Evolutionary conservation across 2,888 invertebrate species (phyloP).

Genomic region (Notocelia uddmanniana): DNA sequence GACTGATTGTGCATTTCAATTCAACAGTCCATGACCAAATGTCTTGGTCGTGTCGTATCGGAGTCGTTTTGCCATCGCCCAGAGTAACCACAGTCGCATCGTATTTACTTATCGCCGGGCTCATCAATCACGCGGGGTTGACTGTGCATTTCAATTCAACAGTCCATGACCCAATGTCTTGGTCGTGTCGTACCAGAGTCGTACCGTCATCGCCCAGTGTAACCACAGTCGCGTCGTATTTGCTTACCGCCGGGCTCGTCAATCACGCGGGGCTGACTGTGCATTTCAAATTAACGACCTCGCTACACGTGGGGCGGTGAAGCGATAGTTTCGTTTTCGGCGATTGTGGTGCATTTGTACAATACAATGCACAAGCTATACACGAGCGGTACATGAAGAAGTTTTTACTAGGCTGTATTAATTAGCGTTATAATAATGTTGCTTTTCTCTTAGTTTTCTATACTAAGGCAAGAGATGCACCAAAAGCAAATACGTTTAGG

Average conservation of each 20-base stretch:
- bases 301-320: constrained; percentile 50
- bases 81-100: constrained; percentile 48
- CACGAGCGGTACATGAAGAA: no score
- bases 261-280: constrained; percentile 82
- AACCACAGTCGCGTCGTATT: constrained; percentile 69
- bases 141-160: constrained; percentile 82
- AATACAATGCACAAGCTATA: not conserved
- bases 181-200: constrained; percentile 19
- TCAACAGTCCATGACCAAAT: no score
- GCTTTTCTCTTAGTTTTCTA: no score
- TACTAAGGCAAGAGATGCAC: no score
- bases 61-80: not conserved
- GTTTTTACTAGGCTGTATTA: no score
- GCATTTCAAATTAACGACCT: constrained; percentile 78
- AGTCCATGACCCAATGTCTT: no score
- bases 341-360: constrained; percentile 12
- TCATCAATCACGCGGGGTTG: constrained; percentile 83
- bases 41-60: constrained; percentile 8
- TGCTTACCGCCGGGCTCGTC: constrained; percentile 82
- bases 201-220: constrained; percentile 56
- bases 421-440: no score
- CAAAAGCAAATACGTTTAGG: no score
- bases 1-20: no score
- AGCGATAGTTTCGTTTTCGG: constrained; percentile 24
- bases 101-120: constrained; percentile 81